These are phyloP conservation scores for Tauraco erythrolophus DNA, from an alignment of 2,113 vertebrate genomes.

Conservation along the genomic window DNA sequence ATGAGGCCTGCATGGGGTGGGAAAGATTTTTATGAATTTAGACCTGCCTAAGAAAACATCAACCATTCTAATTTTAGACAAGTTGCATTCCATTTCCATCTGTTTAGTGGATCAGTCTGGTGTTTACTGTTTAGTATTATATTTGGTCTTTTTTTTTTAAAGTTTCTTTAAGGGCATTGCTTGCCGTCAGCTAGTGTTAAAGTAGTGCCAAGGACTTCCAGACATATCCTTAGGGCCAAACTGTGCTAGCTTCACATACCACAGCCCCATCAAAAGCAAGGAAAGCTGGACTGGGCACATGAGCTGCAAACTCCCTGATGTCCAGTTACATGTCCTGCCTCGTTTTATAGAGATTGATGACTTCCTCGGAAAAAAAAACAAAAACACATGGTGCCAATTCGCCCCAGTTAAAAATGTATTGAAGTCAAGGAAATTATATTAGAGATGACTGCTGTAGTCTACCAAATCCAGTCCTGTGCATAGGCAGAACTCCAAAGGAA, in stretches of 20 bases:
- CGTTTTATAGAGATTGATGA: slow-evolving; percentile 4
- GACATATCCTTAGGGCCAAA: background rate
- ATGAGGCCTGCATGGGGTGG: background rate
- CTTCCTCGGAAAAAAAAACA: background rate
- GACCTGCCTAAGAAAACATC: slow-evolving; percentile 46
- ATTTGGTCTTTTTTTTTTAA: background rate
- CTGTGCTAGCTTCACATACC: background rate
- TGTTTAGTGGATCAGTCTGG: slow-evolving; percentile 26
- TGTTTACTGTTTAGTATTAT: slow-evolving; percentile 1
- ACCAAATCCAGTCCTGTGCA: background rate
- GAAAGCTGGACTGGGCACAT: background rate
- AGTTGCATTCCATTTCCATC: slow-evolving; percentile 27
- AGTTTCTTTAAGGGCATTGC: background rate
- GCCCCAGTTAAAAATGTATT: background rate
- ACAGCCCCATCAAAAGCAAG: background rate
- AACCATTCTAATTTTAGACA: slow-evolving; percentile 27
- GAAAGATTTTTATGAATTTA: slow-evolving; percentile 21
- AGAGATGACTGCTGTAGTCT: background rate
- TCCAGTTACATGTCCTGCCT: background rate
- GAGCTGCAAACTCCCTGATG: background rate
- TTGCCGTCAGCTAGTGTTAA: background rate
- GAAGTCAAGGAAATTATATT: slow-evolving; percentile 12
- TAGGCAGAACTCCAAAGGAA: slow-evolving; percentile 18
- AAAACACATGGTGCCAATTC: background rate
- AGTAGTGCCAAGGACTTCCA: background rate